Percentiles rank a stretch among this genome's conserved stretches.
Conservation (phyloP, 2,797 vertebrate genomes). For the Perodicticus potto region DNA sequence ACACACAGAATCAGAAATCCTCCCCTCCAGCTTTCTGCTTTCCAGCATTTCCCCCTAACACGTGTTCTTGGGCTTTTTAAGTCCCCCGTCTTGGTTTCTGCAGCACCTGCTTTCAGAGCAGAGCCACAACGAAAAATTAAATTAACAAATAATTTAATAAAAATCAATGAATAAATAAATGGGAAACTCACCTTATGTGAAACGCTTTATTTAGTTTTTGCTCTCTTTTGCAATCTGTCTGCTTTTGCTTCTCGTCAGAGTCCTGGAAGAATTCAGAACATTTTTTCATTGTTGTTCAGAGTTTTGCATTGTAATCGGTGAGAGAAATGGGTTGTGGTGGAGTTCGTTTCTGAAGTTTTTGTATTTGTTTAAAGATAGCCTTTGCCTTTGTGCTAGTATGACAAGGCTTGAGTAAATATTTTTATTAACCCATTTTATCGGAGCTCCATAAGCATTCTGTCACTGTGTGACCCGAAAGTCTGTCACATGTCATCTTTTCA, state of each 20-base stretch:
- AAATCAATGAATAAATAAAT: neutral
- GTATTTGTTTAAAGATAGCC: neutral
- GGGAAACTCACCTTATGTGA: neutral
- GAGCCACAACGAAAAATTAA: neutral
- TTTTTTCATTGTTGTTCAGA: neutral
- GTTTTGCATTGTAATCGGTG: neutral
- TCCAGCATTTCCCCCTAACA: neutral
- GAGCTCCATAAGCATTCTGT: neutral
- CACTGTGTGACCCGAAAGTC: neutral
- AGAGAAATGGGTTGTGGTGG: neutral
- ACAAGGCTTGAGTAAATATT: neutral
- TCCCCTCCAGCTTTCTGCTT: neutral
- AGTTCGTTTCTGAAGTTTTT: conserved; percentile 43
- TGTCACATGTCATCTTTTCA: neutral
- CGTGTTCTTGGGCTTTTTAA: neutral
- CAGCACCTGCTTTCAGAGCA: neutral
- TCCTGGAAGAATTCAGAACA: neutral
- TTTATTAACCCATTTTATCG: conserved; percentile 29
- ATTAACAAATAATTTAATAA: neutral
- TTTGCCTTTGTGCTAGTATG: neutral
- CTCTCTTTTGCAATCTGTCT: neutral
- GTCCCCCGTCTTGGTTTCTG: neutral
- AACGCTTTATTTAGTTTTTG: neutral
- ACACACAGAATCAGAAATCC: neutral
- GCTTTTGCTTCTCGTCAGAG: neutral